phyloP scores from a whole-genome alignment of 2,797 vertebrate species.

The Phyllotis vaccarum region DNA sequence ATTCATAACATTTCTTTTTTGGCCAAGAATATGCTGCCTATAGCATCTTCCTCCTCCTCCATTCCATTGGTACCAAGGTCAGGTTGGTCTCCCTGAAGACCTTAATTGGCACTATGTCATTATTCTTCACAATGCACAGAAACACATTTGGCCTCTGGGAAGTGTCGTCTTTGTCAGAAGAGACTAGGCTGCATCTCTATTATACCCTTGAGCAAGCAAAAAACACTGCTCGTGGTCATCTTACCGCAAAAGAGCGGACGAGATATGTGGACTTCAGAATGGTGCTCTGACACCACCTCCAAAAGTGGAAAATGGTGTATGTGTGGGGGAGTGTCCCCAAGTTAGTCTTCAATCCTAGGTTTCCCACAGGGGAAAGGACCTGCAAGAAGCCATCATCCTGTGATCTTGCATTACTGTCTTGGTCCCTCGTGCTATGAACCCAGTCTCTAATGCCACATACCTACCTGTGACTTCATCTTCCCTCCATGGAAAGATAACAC shows the following conservation, averaged over 20 bases:
- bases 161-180: constrained; percentile 72
- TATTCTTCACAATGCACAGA: constrained; percentile 78
- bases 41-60: constrained; percentile 71
- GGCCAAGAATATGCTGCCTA: constrained; percentile 51
- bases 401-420: not conserved
- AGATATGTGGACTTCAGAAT: constrained; percentile 46
- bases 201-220: constrained; percentile 58
- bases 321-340: not conserved
- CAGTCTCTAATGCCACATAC: not conserved
- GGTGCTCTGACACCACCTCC: constrained; percentile 46
- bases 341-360: not conserved
- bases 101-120: constrained; percentile 74
- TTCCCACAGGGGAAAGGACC: not conserved
- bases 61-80: constrained; percentile 76
- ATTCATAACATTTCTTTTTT: constrained; percentile 63
- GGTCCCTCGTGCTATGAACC: not conserved
- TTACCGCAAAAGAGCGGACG: constrained; percentile 69
- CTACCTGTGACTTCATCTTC: not conserved
- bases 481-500: not conserved
- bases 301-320: constrained; percentile 24
- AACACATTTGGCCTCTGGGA: constrained; percentile 71
- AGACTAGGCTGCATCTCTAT: constrained; percentile 72
- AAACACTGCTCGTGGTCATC: constrained; percentile 42
- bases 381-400: not conserved
- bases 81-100: constrained; percentile 71